These are phyloP conservation scores for Heliconius erato DNA, from an alignment of 2,888 invertebrate species.

Conservation along the genomic window DNA sequence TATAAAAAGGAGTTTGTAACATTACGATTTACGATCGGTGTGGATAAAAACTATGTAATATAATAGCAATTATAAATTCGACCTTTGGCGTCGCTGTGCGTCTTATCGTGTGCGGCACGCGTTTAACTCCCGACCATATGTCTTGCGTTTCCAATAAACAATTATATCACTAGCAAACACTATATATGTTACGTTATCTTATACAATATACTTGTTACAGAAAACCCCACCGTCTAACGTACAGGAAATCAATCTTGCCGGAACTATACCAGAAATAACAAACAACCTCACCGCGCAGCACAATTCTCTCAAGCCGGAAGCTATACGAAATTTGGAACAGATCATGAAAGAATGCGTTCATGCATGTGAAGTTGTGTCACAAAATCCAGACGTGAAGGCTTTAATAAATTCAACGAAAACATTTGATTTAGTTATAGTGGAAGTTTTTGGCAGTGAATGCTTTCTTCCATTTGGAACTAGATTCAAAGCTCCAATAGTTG, in stretches of 20 bases:
- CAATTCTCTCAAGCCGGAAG: conserved; percentile 73
- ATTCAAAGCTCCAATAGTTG: conserved; percentile 84
- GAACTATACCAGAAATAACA: conserved; percentile 78
- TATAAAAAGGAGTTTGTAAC: not conserved
- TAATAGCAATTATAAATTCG: conserved; percentile 16
- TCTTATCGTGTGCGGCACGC: conserved; percentile 49
- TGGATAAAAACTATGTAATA: not conserved
- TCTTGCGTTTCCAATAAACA: conserved; percentile 36
- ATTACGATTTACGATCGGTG: not conserved
- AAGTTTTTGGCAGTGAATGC: conserved; percentile 86
- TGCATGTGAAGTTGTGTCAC: conserved; percentile 77
- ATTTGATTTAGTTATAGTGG: conserved; percentile 79
- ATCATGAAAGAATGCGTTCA: conserved; percentile 80
- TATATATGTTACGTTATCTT: not conserved
- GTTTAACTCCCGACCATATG: conserved; percentile 41
- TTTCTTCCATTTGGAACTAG: conserved; percentile 84
- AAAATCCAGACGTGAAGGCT: conserved; percentile 70
- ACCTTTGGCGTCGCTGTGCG: conserved; percentile 34
- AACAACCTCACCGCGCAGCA: conserved; percentile 74
- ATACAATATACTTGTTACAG: conserved; percentile 62
- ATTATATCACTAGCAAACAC: conserved; percentile 25
- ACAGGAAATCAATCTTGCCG: conserved; percentile 79
- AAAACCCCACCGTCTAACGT: conserved; percentile 76
- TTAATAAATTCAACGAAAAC: conserved; percentile 71
- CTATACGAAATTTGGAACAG: conserved; percentile 75